These are phyloP conservation scores for Pelobates fuscus DNA, from an alignment of 2,113 vertebrate species.

Conservation along the genomic window DNA sequence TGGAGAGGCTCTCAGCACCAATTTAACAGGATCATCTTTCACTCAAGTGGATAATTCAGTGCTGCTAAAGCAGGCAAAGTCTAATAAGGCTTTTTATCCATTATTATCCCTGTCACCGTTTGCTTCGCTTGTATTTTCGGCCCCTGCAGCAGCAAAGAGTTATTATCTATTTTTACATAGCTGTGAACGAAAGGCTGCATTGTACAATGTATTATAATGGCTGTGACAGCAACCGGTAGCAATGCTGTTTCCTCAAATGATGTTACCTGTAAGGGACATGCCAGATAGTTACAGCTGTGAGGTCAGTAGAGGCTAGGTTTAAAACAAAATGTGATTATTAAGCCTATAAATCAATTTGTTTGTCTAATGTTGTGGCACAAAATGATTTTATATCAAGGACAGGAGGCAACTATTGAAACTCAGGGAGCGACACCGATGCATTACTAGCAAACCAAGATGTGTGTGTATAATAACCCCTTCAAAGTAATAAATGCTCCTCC, in stretches of 20 bases:
- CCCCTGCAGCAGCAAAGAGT: constrained; percentile 41
- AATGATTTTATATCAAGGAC: too few relatives aligned
- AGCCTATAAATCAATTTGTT: too few relatives aligned
- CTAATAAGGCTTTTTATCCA: constrained; percentile 51
- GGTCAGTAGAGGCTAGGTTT: too few relatives aligned
- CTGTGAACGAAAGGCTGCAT: constrained; percentile 22
- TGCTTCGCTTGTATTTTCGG: constrained; percentile 47
- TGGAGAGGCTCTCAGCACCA: constrained; percentile 44
- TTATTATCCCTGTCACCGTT: constrained; percentile 49
- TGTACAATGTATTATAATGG: constrained; percentile 36
- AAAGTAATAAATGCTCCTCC: too few relatives aligned
- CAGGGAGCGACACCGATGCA: too few relatives aligned
- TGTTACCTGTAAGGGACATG: constrained; percentile 38
- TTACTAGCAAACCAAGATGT: too few relatives aligned
- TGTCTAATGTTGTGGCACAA: too few relatives aligned
- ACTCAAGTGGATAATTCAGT: constrained; percentile 50
- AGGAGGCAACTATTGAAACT: too few relatives aligned
- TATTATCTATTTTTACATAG: constrained; percentile 49
- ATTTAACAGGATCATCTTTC: constrained; percentile 52
- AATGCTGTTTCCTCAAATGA: constrained; percentile 13
- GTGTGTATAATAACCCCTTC: too few relatives aligned
- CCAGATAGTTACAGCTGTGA: constrained; percentile 53
- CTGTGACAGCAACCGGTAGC: constrained; percentile 17
- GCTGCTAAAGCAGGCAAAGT: constrained; percentile 47
- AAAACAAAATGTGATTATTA: too few relatives aligned